phyloP scores from a whole-genome alignment of 2,888 invertebrate species.

The Odontothrips loti region DNA sequence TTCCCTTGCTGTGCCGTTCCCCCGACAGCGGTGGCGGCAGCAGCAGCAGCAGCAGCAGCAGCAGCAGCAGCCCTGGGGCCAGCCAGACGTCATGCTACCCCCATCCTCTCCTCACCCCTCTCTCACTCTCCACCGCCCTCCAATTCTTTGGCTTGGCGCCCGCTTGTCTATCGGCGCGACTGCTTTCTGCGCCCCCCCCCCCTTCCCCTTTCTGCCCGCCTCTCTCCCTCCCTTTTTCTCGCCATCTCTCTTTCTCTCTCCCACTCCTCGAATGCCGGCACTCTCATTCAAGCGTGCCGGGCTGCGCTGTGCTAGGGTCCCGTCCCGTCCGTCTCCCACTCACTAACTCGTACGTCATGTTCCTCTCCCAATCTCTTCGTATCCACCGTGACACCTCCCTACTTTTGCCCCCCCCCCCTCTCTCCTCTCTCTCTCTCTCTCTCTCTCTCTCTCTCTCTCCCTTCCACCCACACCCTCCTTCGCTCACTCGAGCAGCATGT shows the following conservation, averaged over 20 bases:
- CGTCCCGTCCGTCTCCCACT: not conserved
- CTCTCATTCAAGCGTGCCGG: constrained; percentile 13
- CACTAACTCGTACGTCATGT: constrained; percentile 24
- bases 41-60: no score
- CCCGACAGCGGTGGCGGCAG: no score
- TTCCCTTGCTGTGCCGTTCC: no score
- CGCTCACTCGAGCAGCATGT: not conserved
- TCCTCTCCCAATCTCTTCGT: constrained; percentile 24
- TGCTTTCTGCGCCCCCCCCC: not conserved
- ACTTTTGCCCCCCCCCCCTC: no score
- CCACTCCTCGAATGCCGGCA: not conserved
- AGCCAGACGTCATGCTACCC: constrained; percentile 9
- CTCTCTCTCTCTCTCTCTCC: not conserved
- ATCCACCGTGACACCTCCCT: constrained; percentile 16
- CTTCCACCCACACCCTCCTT: not conserved
- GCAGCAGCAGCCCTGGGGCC: not conserved
- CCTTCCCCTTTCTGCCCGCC: not conserved
- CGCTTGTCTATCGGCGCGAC: constrained; percentile 18
- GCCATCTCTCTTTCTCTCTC: no score
- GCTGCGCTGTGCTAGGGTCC: not conserved
- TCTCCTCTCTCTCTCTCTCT: not conserved
- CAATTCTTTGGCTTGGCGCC: constrained; percentile 25
- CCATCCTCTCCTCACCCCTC: not conserved
- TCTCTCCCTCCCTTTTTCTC: no score
- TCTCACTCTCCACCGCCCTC: constrained; percentile 1